These are phyloP conservation scores for Nymphalis urticae DNA, from an alignment of 2,888 invertebrate species.

Conservation along the genomic window DNA sequence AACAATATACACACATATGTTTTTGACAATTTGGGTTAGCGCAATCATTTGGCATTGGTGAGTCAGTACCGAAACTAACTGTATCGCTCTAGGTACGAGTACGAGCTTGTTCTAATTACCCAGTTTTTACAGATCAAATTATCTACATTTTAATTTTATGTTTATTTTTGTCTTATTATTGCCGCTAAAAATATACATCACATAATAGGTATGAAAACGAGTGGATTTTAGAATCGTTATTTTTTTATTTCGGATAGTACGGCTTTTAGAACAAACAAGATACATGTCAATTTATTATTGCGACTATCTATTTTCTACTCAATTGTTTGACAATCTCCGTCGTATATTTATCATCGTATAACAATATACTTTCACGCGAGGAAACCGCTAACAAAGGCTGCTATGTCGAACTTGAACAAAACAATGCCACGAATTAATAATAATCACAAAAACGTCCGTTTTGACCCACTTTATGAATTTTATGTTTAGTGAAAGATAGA, in stretches of 20 bases:
- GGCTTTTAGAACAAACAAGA: background rate
- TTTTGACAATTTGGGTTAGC: slow-evolving; percentile 62
- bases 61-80: slow-evolving; percentile 66
- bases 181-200: slow-evolving; percentile 4
- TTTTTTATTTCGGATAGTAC: no score
- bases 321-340: background rate
- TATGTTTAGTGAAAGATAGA: background rate
- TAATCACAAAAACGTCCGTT: slow-evolving; percentile 46
- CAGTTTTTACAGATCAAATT: slow-evolving; percentile 68
- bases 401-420: slow-evolving; percentile 40
- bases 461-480: slow-evolving; percentile 51
- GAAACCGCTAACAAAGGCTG: slow-evolving; percentile 35
- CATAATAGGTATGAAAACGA: background rate
- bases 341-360: slow-evolving; percentile 24
- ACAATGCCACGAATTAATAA: slow-evolving; percentile 49
- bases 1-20: slow-evolving; percentile 50
- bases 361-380: slow-evolving; percentile 33
- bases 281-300: background rate
- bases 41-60: slow-evolving; percentile 61
- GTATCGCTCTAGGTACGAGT: slow-evolving; percentile 64
- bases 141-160: slow-evolving; percentile 56
- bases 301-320: background rate
- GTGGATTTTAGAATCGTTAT: no score
- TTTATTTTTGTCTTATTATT: slow-evolving; percentile 29
- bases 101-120: slow-evolving; percentile 68